A percentile compares a stretch with the other conserved stretches of the same genome.
phyloP scores from a whole-genome alignment of 2,797 vertebrate species.

The Gymnocypris eckloni region DNA sequence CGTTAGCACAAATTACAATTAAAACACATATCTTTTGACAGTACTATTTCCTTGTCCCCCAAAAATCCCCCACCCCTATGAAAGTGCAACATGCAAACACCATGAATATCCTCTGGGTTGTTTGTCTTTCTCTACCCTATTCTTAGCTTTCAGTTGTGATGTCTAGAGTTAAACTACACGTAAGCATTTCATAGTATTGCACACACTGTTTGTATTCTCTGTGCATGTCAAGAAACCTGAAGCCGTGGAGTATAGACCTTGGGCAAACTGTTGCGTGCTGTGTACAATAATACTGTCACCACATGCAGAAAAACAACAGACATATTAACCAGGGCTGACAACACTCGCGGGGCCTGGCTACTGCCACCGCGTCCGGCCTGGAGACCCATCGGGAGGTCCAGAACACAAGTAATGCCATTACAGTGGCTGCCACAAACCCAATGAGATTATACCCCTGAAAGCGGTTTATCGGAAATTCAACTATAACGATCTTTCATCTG shows the following conservation, averaged over 20 bases:
- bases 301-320: constrained; percentile 52
- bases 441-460: constrained; percentile 60
- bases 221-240: neutral
- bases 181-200: constrained; percentile 27
- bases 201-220: neutral
- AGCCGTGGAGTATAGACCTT: constrained; percentile 5
- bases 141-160: neutral
- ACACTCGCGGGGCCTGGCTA: constrained; percentile 59
- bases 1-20: neutral
- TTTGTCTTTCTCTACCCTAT: neutral
- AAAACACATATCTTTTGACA: neutral
- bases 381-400: constrained; percentile 52
- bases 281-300: constrained; percentile 39
- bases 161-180: neutral
- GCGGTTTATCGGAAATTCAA: constrained; percentile 52
- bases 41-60: neutral
- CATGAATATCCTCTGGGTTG: neutral
- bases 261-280: constrained; percentile 3
- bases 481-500: constrained; percentile 56
- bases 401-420: constrained; percentile 64
- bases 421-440: constrained; percentile 47
- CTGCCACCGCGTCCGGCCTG: constrained; percentile 57
- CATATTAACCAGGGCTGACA: constrained; percentile 48
- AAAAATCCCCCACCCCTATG: too few species aligned
- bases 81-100: neutral